A percentile compares a stretch with the other conserved stretches of the same genome.
Evolutionary conservation across 2,113 vertebrate species (phyloP).

Genomic region (Nothobranchius furzeri): DNA sequence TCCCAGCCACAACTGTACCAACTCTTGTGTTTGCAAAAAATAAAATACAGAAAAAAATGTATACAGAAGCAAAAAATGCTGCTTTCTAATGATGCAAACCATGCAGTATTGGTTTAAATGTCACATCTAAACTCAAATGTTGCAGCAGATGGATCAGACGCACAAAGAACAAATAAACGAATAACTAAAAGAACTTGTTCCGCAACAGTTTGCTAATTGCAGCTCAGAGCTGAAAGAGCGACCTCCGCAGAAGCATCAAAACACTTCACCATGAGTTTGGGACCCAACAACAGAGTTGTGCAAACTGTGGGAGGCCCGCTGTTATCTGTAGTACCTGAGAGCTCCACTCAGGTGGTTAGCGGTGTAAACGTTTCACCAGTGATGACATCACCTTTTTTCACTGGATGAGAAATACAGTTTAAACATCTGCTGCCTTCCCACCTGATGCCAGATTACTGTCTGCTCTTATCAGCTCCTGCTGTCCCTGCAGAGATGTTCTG

Average conservation of each 20-base stretch:
- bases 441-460: conserved; percentile 12
- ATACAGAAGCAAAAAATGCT: too few species aligned
- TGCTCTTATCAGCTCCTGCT: conserved; percentile 44
- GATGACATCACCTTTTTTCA: conserved; percentile 49
- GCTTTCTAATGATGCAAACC: too few species aligned
- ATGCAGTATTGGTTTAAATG: too few species aligned
- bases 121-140: too few species aligned
- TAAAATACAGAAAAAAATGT: too few species aligned
- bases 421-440: conserved; percentile 51
- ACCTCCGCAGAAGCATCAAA: conserved; percentile 14
- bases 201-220: neutral
- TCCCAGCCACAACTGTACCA: too few species aligned
- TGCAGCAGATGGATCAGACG: too few species aligned
- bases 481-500: conserved; percentile 36
- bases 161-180: too few species aligned
- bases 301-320: conserved; percentile 48
- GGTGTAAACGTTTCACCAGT: conserved; percentile 47
- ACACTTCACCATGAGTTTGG: conserved; percentile 11
- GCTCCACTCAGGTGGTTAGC: conserved; percentile 55
- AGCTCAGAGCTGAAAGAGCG: conserved; percentile 13
- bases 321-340: conserved; percentile 43
- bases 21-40: too few species aligned
- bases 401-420: conserved; percentile 19
- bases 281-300: conserved; percentile 18
- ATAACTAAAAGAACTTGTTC: too few species aligned